A percentile compares a stretch with the other conserved stretches of the same genome.
Conservation (phyloP, 2,888 invertebrate species). For the Microctonus aethiopoides region DNA sequence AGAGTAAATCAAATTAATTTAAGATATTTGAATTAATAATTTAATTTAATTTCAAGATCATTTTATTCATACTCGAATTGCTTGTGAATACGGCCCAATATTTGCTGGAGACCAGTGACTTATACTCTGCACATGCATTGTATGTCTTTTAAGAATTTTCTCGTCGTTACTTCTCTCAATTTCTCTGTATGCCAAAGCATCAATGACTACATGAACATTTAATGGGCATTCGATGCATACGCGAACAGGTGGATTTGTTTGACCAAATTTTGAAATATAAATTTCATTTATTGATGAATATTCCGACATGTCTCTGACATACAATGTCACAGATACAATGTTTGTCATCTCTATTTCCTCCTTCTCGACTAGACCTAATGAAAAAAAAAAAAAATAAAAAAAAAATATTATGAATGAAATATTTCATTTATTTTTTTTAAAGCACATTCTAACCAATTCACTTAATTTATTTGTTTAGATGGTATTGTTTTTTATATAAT, state of each 20-base stretch:
- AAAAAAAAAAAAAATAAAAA: slow-evolving; percentile 25
- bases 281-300: slow-evolving; percentile 82
- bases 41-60: not conserved
- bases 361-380: slow-evolving; percentile 59
- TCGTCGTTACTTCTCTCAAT: slow-evolving; percentile 53
- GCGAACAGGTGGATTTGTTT: slow-evolving; percentile 85
- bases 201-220: slow-evolving; percentile 80
- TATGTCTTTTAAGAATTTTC: slow-evolving; percentile 70
- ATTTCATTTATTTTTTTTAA: not conserved
- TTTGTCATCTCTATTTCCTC: slow-evolving; percentile 68
- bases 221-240: slow-evolving; percentile 87
- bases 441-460: not conserved
- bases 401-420: not conserved
- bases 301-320: slow-evolving; percentile 84
- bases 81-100: slow-evolving; percentile 96
- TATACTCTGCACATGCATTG: slow-evolving; percentile 94
- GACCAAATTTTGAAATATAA: slow-evolving; percentile 79
- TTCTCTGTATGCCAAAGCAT: slow-evolving; percentile 76
- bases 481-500: not conserved
- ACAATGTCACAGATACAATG: slow-evolving; percentile 85
- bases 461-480: too few species aligned
- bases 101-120: slow-evolving; percentile 99
- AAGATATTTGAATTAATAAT: not conserved
- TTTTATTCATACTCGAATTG: slow-evolving; percentile 74
- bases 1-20: slow-evolving; percentile 19